These are phyloP conservation scores for silkworm (Bombyx mori) DNA, from an alignment of 1,140 invertebrate species.

Conservation along the genomic window DNA sequence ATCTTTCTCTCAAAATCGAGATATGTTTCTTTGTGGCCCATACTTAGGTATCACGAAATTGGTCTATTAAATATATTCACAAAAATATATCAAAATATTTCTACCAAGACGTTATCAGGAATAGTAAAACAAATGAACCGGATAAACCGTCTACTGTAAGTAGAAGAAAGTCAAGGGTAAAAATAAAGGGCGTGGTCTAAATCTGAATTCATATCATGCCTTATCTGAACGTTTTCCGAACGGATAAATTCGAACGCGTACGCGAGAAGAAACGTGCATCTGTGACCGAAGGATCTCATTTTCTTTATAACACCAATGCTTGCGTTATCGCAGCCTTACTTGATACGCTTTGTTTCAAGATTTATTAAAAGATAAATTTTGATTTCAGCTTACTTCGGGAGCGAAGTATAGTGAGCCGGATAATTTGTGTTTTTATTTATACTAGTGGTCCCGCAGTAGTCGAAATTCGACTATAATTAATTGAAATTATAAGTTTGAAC, in stretches of 20 bases:
- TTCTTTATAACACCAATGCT: slow-evolving; percentile 21
- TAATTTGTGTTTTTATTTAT: slow-evolving; percentile 1
- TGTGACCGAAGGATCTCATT: slow-evolving; percentile 23
- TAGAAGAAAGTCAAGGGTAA: slow-evolving; percentile 8
- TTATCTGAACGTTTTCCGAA: slow-evolving; percentile 24
- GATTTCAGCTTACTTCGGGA: slow-evolving; percentile 6
- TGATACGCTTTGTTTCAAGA: slow-evolving; percentile 13
- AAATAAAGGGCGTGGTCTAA: slow-evolving; percentile 18
- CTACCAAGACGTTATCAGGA: not conserved
- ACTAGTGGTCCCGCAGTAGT: not conserved
- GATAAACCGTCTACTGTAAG: slow-evolving; percentile 2
- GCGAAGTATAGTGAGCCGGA: not conserved
- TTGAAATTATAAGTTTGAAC: no score
- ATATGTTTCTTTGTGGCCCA: no score
- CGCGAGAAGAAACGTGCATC: slow-evolving; percentile 20
- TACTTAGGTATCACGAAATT: no score
- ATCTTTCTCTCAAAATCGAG: no score
- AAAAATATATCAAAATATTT: not conserved
- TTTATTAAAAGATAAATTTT: slow-evolving; percentile 16
- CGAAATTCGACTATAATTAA: no score
- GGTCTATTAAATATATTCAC: not conserved
- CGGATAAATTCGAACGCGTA: slow-evolving; percentile 21
- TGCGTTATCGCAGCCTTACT: slow-evolving; percentile 8
- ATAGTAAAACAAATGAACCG: slow-evolving; percentile 1
- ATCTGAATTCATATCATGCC: slow-evolving; percentile 26